Percentiles rank a stretch among this genome's conserved stretches.
Evolutionary conservation across 2,888 invertebrate species (phyloP).

Genomic region (Ophion costatus): DNA sequence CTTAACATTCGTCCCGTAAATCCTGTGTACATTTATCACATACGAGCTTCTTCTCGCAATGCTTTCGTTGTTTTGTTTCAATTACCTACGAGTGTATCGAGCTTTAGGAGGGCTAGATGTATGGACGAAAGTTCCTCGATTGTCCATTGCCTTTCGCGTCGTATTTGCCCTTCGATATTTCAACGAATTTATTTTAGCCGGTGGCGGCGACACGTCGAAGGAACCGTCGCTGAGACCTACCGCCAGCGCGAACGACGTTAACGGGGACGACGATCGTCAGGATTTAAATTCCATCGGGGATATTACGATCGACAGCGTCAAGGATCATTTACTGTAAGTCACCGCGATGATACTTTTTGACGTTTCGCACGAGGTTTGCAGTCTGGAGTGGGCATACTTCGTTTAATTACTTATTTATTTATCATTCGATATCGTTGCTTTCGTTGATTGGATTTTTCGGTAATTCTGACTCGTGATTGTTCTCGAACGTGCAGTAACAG

Average conservation of each 20-base stretch:
- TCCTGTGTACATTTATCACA: constrained; percentile 26
- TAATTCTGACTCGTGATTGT: not conserved
- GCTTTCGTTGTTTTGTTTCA: constrained; percentile 53
- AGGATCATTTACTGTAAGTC: constrained; percentile 90
- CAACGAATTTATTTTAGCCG: constrained; percentile 77
- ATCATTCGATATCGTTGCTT: constrained; percentile 42
- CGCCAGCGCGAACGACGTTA: constrained; percentile 81
- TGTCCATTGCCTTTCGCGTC: not conserved
- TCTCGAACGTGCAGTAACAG: constrained; percentile 78
- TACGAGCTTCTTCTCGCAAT: constrained; percentile 31
- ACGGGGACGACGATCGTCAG: constrained; percentile 84
- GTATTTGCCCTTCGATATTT: constrained; percentile 57
- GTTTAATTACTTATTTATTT: not conserved
- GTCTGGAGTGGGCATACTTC: not conserved
- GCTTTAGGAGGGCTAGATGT: not conserved
- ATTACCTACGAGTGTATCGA: constrained; percentile 17
- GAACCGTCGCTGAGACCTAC: constrained; percentile 79
- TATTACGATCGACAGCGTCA: constrained; percentile 97
- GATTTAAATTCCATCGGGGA: constrained; percentile 89
- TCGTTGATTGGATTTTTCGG: not conserved
- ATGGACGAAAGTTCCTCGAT: not conserved
- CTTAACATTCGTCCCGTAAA: constrained; percentile 49
- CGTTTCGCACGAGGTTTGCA: not conserved
- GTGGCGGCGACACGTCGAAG: constrained; percentile 79
- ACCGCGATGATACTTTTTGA: not conserved